A percentile compares a stretch with the other conserved stretches of the same genome.
These are phyloP conservation scores for Amblyopsis hoosieri DNA, from an alignment of 2,797 vertebrate genomes.

Conservation along the genomic window DNA sequence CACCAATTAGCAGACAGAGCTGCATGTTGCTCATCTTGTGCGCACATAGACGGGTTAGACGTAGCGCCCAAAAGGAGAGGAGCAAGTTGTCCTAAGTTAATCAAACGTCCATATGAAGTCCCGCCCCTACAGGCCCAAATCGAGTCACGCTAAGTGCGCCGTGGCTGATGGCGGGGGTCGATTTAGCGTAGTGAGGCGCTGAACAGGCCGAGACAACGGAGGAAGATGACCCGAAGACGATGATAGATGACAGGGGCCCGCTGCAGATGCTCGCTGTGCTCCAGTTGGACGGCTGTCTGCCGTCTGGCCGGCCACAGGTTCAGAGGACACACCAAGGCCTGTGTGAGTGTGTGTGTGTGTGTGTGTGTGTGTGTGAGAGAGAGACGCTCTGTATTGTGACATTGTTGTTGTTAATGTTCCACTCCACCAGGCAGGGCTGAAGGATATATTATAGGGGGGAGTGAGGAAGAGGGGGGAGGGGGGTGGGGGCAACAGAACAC, in stretches of 20 bases:
- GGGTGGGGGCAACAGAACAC: neutral
- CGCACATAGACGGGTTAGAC: slow-evolving; percentile 47
- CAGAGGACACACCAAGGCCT: slow-evolving; percentile 46
- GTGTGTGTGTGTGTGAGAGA: neutral
- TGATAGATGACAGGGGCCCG: slow-evolving; percentile 46
- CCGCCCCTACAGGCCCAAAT: slow-evolving; percentile 6
- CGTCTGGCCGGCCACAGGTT: slow-evolving; percentile 21
- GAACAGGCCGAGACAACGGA: slow-evolving; percentile 13
- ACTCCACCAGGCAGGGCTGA: slow-evolving; percentile 20
- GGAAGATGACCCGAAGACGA: slow-evolving; percentile 33
- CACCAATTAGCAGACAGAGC: slow-evolving; percentile 75
- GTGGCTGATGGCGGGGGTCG: neutral
- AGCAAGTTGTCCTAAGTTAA: neutral
- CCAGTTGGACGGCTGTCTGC: slow-evolving; percentile 45
- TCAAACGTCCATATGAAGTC: slow-evolving; percentile 19
- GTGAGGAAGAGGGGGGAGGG: neutral
- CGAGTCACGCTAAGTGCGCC: slow-evolving; percentile 4
- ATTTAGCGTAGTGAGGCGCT: slow-evolving; percentile 7
- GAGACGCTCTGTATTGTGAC: slow-evolving; percentile 21
- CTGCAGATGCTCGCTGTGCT: slow-evolving; percentile 50
- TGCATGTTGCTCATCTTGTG: slow-evolving; percentile 67
- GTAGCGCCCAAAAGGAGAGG: slow-evolving; percentile 40
- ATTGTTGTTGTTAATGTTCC: slow-evolving; percentile 39
- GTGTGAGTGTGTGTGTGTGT: slow-evolving; percentile 17
- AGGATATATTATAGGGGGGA: slow-evolving; percentile 11